Percentiles rank a stretch among this genome's conserved stretches.
These are phyloP conservation scores for Proales similis DNA, from an alignment of 1,140 invertebrate species.

Conservation along the genomic window DNA sequence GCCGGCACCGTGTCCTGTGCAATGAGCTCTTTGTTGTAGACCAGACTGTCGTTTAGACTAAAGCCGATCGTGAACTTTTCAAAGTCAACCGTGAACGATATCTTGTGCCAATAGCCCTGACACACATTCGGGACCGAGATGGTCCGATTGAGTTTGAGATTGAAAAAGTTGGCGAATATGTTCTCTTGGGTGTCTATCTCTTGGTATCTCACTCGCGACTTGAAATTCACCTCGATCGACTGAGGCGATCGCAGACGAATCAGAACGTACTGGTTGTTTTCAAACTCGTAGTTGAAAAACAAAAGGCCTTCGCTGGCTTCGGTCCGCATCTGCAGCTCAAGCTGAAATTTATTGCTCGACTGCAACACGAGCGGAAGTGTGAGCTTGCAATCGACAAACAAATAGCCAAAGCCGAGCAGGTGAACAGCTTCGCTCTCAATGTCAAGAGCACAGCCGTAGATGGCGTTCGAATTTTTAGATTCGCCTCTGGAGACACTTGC, in stretches of 20 bases:
- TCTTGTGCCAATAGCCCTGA: slow-evolving; percentile 16
- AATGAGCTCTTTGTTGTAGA: slow-evolving; percentile 18
- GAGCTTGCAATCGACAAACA: neutral
- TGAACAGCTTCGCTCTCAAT: neutral
- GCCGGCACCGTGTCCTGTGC: neutral
- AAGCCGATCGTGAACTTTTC: neutral
- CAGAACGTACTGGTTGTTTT: slow-evolving; percentile 29
- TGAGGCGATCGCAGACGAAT: neutral
- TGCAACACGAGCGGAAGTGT: neutral
- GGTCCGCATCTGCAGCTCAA: slow-evolving; percentile 1
- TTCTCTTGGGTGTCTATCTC: neutral
- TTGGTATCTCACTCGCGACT: slow-evolving; percentile 12
- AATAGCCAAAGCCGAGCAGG: slow-evolving; percentile 13
- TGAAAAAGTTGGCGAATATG: slow-evolving; percentile 28
- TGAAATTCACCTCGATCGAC: slow-evolving; percentile 5
- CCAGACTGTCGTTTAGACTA: slow-evolving; percentile 1
- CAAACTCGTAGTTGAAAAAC: slow-evolving; percentile 21
- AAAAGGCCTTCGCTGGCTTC: slow-evolving; percentile 2
- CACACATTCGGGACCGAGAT: slow-evolving; percentile 19
- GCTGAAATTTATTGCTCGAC: neutral
- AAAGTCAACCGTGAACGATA: slow-evolving; percentile 11
- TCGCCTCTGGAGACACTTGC: neutral
- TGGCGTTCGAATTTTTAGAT: slow-evolving; percentile 18
- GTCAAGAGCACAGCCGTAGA: slow-evolving; percentile 31
- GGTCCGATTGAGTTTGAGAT: slow-evolving; percentile 4